Conservation (phyloP, 2,888 invertebrate species). For the Eupithecia subumbrata region DNA sequence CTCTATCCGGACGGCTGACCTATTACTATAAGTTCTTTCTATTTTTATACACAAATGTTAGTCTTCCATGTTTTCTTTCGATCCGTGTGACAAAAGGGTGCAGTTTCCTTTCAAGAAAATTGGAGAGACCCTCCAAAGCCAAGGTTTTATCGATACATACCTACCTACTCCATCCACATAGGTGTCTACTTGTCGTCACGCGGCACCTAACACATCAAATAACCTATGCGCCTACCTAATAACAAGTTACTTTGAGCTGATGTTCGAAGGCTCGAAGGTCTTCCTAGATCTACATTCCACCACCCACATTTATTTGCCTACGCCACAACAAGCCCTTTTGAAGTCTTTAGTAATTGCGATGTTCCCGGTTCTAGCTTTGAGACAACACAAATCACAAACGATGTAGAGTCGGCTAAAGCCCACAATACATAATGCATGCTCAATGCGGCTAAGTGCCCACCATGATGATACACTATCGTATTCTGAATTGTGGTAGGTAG, state of each 20-base stretch:
- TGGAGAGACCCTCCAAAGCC: neutral
- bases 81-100: slow-evolving; percentile 18
- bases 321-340: slow-evolving; percentile 60
- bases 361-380: slow-evolving; percentile 59
- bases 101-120: slow-evolving; percentile 11
- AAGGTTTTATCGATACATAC: slow-evolving; percentile 8
- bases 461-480: neutral
- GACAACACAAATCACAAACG: slow-evolving; percentile 51
- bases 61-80: slow-evolving; percentile 13
- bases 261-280: slow-evolving; percentile 14
- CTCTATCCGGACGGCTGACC: slow-evolving; percentile 17
- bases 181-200: neutral
- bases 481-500: slow-evolving; percentile 27
- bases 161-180: neutral
- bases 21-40: slow-evolving; percentile 24
- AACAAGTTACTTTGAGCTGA: slow-evolving; percentile 19
- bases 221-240: slow-evolving; percentile 4
- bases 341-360: slow-evolving; percentile 66
- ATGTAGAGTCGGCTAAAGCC: slow-evolving; percentile 43
- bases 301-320: slow-evolving; percentile 38
- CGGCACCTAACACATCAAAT: slow-evolving; percentile 2
- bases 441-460: neutral
- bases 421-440: neutral
- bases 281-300: slow-evolving; percentile 14
- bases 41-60: slow-evolving; percentile 31